Evolutionary conservation across 2,797 vertebrate genomes (phyloP), one percentile per base, ranked within the genome.

Genomic region (Lophotriccus pileatus): DNA sequence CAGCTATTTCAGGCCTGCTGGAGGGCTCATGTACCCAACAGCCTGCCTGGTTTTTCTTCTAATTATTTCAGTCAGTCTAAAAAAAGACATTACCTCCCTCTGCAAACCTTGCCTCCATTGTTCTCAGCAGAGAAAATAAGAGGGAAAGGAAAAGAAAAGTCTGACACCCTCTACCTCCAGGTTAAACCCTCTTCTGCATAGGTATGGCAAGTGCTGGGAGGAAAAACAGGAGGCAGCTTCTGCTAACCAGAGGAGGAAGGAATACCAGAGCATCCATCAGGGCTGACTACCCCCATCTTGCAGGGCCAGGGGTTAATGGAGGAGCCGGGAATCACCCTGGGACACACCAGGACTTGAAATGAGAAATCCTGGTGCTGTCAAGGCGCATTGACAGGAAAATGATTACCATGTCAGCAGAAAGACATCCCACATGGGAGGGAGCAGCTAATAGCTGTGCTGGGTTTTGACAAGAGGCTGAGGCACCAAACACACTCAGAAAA

Each of bases 1-100:
- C 93, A 94, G 89, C 96, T 95, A 93, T 95, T 95, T 94, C 94
- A 88, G 93, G 89, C 93, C 93, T 92, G 91, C 93, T 88, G 73
- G 91, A 96, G 87, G 91, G 95, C 95, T 96, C 85, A 0, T 88
- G 82, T 90, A 95, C 91, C 89, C 91, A 91, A 77, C 94, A 91
- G 95, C 93, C 46, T 84, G 92, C 84, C 91, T 96, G 84, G 44
- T 93, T 92, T 93, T 94, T 52, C 85, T 95, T 91, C 85, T 91
- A 92, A 96, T 95, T 96, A 94, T 95, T 95, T 92, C 89, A 94
- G 79, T 60, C 75, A 80, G 82, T 52, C 96, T 96, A 96, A 94
- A 96, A 96, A 95, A 96, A 95, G 95, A 22, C 17, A 53, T 44
- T 84, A 91, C 95, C 94, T 94, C 93, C 95, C 76, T 75, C 95